Evolutionary conservation across 2,888 invertebrate genomes (phyloP).

Genomic region (Idaea dimidiata): DNA sequence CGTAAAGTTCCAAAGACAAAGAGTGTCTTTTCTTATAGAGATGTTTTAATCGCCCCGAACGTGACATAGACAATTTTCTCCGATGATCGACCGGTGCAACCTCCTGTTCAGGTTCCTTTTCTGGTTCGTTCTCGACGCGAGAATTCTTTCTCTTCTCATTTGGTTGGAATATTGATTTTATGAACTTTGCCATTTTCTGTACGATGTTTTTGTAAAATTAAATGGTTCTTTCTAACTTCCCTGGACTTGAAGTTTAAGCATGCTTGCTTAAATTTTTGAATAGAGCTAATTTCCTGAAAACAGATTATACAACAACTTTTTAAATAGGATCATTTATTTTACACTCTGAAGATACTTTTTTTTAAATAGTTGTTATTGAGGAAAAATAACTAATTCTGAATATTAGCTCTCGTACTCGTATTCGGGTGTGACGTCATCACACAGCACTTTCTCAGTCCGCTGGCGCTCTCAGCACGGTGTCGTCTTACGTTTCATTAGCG

Average conservation of each 20-base stretch:
- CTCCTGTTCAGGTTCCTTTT: conserved; percentile 39
- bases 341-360: no score
- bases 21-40: conserved; percentile 77
- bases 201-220: background rate
- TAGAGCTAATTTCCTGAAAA: background rate
- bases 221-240: background rate
- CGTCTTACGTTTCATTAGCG: no score
- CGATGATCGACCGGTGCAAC: conserved; percentile 51
- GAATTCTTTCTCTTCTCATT: conserved; percentile 47
- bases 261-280: background rate
- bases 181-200: conserved; percentile 63
- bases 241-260: background rate
- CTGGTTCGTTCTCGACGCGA: conserved; percentile 40
- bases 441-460: no score
- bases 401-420: no score
- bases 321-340: background rate
- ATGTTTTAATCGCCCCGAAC: conserved; percentile 81
- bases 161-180: conserved; percentile 65
- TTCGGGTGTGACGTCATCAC: no score
- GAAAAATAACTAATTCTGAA: no score
- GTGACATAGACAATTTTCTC: conserved; percentile 78
- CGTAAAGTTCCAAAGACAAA: conserved; percentile 76
- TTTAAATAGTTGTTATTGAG: no score
- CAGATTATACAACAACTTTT: background rate
- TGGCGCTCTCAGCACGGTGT: no score